These are phyloP conservation scores for Rotaria magnacalcarata DNA, from an alignment of 2,888 invertebrate genomes.

Conservation along the genomic window DNA sequence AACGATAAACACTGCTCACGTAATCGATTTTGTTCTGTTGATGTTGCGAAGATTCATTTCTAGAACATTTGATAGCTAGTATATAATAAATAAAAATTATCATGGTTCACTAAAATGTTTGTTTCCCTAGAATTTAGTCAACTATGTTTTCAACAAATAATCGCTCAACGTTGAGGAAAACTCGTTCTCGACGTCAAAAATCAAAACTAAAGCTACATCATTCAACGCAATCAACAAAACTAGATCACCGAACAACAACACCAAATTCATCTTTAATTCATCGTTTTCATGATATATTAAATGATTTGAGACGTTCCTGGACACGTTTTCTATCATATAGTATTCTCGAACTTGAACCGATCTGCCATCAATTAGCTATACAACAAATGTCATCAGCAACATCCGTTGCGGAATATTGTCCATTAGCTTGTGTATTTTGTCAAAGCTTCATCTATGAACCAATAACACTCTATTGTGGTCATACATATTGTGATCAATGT, in stretches of 20 bases:
- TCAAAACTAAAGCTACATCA: neutral
- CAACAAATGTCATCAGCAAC: neutral
- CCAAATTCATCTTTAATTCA: neutral
- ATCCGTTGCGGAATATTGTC: neutral
- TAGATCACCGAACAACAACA: neutral
- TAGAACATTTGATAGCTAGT: neutral
- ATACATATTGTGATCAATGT: constrained; percentile 20
- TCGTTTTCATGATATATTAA: neutral
- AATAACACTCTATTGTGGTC: constrained; percentile 19
- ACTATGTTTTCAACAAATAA: neutral
- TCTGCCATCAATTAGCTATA: neutral
- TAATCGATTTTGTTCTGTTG: neutral
- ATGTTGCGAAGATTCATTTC: neutral
- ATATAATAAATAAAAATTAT: neutral
- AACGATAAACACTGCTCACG: neutral
- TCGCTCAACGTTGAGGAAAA: neutral
- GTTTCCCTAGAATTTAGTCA: neutral
- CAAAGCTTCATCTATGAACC: neutral
- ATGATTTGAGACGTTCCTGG: neutral
- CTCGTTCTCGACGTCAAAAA: neutral
- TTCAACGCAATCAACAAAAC: neutral
- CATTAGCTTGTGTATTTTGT: constrained; percentile 2
- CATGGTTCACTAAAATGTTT: neutral
- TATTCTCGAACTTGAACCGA: neutral
- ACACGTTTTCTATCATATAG: neutral